A percentile compares a stretch with the other conserved stretches of the same genome.
Evolutionary conservation across 2,797 vertebrate species (phyloP).

Genomic region (Pelochelys cantorii): DNA sequence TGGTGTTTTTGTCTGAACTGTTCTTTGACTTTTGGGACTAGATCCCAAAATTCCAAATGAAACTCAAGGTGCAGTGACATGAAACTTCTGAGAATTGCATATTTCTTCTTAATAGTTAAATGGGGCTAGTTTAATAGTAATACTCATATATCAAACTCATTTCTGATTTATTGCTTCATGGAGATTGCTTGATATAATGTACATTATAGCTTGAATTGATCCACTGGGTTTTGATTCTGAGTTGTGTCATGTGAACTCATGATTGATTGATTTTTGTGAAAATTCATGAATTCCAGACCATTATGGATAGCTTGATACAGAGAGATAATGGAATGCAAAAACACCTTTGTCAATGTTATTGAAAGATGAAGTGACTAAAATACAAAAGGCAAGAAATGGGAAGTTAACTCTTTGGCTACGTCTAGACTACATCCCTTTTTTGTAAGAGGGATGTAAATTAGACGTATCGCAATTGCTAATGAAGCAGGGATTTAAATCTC

Average conservation of each 20-base stretch:
- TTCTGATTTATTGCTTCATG: constrained; percentile 57
- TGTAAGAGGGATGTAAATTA: no score
- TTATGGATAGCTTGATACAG: constrained; percentile 70
- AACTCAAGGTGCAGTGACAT: constrained; percentile 7
- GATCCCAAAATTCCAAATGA: background rate
- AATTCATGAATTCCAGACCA: constrained; percentile 63
- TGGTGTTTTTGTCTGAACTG: background rate
- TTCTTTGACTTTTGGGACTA: background rate
- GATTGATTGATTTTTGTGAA: constrained; percentile 66
- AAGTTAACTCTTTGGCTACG: constrained; percentile 44
- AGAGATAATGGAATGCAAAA: constrained; percentile 64
- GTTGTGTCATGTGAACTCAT: constrained; percentile 60
- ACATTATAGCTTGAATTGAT: constrained; percentile 54
- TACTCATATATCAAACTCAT: constrained; percentile 15
- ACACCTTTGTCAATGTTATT: constrained; percentile 62
- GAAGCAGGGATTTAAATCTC: no score
- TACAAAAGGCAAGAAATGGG: constrained; percentile 38
- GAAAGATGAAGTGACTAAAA: constrained; percentile 50
- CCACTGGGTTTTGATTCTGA: constrained; percentile 69
- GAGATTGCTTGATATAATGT: constrained; percentile 56
- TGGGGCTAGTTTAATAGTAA: constrained; percentile 37
- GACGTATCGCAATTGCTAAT: no score
- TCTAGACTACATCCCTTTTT: no score
- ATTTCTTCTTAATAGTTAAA: constrained; percentile 42
- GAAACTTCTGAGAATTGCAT: constrained; percentile 9